phyloP scores from a whole-genome alignment of 2,888 invertebrate genomes.

The Thera britannica region DNA sequence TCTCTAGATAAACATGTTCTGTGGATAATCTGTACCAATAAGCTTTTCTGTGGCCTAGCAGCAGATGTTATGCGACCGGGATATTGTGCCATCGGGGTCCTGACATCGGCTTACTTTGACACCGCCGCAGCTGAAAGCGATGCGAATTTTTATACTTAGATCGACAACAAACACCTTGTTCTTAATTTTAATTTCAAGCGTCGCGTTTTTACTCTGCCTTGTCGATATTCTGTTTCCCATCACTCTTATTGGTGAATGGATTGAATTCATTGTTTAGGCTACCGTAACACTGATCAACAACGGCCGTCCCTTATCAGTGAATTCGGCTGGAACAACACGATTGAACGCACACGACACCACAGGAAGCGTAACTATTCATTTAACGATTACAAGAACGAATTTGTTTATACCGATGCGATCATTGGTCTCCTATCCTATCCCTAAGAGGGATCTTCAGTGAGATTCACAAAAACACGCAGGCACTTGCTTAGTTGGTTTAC shows the following conservation, averaged over 20 bases:
- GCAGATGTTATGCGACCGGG: not conserved
- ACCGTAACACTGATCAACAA: constrained; percentile 47
- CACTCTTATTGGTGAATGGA: constrained; percentile 33
- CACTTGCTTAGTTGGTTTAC: constrained; percentile 17
- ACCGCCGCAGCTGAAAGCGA: not conserved
- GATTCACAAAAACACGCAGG: constrained; percentile 27
- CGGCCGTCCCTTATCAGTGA: constrained; percentile 67
- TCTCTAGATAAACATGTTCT: not conserved
- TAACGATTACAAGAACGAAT: constrained; percentile 50
- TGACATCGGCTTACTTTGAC: too few relatives aligned
- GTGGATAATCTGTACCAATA: not conserved
- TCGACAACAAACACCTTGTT: not conserved
- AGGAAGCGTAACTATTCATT: constrained; percentile 58
- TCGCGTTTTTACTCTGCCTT: not conserved
- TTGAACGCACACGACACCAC: constrained; percentile 51
- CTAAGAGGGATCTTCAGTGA: constrained; percentile 31
- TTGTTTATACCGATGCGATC: constrained; percentile 50
- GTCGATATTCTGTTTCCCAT: constrained; percentile 10
- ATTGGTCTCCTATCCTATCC: constrained; percentile 32
- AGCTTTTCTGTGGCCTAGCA: not conserved
- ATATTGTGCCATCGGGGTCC: not conserved
- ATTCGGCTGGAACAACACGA: constrained; percentile 48
- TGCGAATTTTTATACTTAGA: not conserved
- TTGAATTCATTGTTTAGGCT: constrained; percentile 51
- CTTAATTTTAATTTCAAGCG: not conserved